A percentile compares a stretch with the other conserved stretches of the same genome.
Evolutionary conservation across 92 coral and sea anemone species (phyloP).

Genomic region (Montipora capitata): DNA sequence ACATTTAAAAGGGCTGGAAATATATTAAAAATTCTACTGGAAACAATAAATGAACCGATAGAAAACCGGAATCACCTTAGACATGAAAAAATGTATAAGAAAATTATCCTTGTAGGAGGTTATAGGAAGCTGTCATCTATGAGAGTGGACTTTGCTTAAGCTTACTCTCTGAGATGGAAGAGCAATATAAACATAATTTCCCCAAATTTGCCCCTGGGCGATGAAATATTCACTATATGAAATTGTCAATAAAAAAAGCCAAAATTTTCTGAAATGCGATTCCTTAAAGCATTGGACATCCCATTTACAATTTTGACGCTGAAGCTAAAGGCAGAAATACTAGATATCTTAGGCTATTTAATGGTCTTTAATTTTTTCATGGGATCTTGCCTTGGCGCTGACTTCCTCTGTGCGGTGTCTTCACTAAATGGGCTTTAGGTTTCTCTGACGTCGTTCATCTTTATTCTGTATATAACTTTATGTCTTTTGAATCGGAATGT

Average conservation of each 20-base stretch:
- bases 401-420: neutral
- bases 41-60: neutral
- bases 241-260: conserved; percentile 38
- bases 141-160: neutral
- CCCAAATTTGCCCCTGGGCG: conserved; percentile 35
- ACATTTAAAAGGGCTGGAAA: neutral
- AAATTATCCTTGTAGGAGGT: neutral
- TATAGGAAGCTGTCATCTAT: conserved; percentile 31
- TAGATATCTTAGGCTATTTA: neutral
- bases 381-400: conserved; percentile 1
- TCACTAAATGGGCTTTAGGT: neutral
- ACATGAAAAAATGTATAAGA: neutral
- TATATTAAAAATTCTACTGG: neutral
- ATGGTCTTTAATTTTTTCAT: neutral
- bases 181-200: conserved; percentile 51
- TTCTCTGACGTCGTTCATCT: neutral
- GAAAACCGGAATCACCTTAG: conserved; percentile 25
- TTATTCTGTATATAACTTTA: neutral
- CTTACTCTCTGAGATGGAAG: conserved; percentile 18
- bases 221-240: conserved; percentile 23
- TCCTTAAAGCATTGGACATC: conserved; percentile 34
- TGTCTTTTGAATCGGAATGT: neutral
- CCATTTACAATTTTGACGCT: neutral
- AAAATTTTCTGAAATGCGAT: neutral
- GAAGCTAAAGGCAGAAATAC: neutral